Conservation (phyloP, 2,888 invertebrate species). For the Leptogaster cylindrica region DNA sequence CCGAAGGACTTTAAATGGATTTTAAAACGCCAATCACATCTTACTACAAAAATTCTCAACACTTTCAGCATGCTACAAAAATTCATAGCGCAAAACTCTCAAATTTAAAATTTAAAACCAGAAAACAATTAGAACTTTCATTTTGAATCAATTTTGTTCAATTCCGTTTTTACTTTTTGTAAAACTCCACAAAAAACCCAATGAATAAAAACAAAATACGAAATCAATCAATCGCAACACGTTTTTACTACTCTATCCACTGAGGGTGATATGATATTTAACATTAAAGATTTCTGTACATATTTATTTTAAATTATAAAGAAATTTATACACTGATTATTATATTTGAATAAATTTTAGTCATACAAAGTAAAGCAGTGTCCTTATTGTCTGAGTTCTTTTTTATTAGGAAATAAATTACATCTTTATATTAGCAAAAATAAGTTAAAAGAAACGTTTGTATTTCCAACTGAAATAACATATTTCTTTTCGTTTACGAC, state of each 20-base stretch:
- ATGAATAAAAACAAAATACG: too few species aligned
- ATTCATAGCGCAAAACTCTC: not conserved
- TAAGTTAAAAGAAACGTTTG: constrained; percentile 34
- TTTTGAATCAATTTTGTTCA: constrained; percentile 12
- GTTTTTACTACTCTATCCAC: constrained; percentile 38
- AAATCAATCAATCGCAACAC: constrained; percentile 35
- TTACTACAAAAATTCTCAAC: constrained; percentile 23
- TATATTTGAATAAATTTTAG: constrained; percentile 41
- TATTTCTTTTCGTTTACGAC: constrained; percentile 37
- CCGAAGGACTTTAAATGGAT: constrained; percentile 30
- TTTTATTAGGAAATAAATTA: constrained; percentile 35
- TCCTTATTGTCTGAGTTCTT: constrained; percentile 43
- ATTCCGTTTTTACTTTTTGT: constrained; percentile 9
- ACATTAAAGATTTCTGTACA: constrained; percentile 30
- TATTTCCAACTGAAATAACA: constrained; percentile 36
- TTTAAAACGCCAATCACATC: constrained; percentile 33
- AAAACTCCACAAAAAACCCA: constrained; percentile 22
- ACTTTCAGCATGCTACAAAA: constrained; percentile 25
- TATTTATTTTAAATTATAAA: constrained; percentile 39
- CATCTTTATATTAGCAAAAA: constrained; percentile 36
- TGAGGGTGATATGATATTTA: constrained; percentile 40
- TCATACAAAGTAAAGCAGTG: constrained; percentile 37
- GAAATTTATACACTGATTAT: constrained; percentile 39
- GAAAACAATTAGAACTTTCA: constrained; percentile 1
- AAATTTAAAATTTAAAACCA: constrained; percentile 2